Percentiles rank a stretch among this genome's conserved stretches.
phyloP scores from a whole-genome alignment of 2,888 invertebrate species.

The Adineta ricciae region DNA sequence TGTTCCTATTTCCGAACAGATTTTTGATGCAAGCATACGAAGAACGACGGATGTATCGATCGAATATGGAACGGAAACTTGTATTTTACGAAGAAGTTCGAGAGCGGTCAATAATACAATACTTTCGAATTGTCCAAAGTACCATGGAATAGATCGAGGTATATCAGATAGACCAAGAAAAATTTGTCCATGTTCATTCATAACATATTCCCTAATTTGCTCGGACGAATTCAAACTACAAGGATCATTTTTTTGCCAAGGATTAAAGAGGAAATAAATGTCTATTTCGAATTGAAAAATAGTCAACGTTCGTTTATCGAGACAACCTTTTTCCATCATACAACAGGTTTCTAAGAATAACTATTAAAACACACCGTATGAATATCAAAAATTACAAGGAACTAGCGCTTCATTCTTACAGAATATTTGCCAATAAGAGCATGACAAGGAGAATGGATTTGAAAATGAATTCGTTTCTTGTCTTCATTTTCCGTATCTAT shows the following conservation, averaged over 20 bases:
- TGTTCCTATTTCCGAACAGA: background rate
- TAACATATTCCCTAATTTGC: background rate
- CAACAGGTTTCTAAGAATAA: background rate
- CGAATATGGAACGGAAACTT: background rate
- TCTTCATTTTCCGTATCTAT: background rate
- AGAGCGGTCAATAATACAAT: background rate
- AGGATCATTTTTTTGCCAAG: background rate
- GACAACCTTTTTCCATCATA: background rate
- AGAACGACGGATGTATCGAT: background rate
- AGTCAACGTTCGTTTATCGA: background rate
- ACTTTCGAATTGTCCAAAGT: slow-evolving; percentile 6
- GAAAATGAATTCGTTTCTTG: background rate
- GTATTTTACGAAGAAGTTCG: background rate
- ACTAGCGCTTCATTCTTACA: background rate
- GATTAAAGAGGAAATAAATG: slow-evolving; percentile 1
- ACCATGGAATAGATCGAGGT: background rate
- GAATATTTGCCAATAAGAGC: slow-evolving; percentile 12
- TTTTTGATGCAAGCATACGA: background rate
- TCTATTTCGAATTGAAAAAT: background rate
- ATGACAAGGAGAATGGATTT: background rate
- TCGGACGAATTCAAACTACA: background rate
- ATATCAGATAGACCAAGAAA: background rate
- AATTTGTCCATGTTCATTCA: background rate
- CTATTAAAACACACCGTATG: background rate
- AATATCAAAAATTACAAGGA: background rate